Percentiles rank a stretch among this genome's conserved stretches.
Conservation (phyloP, 2,888 invertebrate genomes). For the Drosophila sordidapex region DNA sequence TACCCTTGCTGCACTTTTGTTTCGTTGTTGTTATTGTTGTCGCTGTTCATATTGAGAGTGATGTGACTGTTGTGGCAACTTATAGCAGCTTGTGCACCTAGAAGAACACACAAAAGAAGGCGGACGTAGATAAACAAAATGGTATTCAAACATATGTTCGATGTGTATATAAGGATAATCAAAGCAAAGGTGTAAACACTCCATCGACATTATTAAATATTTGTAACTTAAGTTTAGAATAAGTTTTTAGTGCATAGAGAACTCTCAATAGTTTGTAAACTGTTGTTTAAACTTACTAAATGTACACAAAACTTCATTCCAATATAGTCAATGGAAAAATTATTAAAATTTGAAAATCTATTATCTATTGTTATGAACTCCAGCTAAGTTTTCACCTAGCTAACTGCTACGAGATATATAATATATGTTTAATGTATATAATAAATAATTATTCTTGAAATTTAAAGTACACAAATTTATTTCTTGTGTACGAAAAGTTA, state of each 20-base stretch:
- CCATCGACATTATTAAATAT: background rate
- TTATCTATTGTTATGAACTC: background rate
- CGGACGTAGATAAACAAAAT: too few species aligned
- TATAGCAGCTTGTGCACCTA: constrained; percentile 22
- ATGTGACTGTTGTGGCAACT: constrained; percentile 9
- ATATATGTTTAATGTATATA: background rate
- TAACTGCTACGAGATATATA: too few species aligned
- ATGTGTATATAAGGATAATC: background rate
- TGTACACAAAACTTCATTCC: background rate
- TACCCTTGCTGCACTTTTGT: constrained; percentile 29
- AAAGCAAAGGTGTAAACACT: background rate
- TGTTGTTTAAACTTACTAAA: background rate
- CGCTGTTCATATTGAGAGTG: constrained; percentile 2
- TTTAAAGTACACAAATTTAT: too few species aligned
- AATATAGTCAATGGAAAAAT: background rate
- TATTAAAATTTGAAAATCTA: background rate
- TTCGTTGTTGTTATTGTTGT: constrained; percentile 4
- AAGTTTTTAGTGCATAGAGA: background rate
- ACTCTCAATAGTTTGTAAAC: background rate
- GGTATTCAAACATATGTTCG: too few species aligned
- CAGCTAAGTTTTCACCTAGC: background rate
- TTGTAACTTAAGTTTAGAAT: background rate
- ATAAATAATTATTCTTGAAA: background rate
- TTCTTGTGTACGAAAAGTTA: background rate
- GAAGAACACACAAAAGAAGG: constrained; percentile 11